Conservation (phyloP, 2,888 invertebrate genomes). For the Ornithoptera priamus region DNA sequence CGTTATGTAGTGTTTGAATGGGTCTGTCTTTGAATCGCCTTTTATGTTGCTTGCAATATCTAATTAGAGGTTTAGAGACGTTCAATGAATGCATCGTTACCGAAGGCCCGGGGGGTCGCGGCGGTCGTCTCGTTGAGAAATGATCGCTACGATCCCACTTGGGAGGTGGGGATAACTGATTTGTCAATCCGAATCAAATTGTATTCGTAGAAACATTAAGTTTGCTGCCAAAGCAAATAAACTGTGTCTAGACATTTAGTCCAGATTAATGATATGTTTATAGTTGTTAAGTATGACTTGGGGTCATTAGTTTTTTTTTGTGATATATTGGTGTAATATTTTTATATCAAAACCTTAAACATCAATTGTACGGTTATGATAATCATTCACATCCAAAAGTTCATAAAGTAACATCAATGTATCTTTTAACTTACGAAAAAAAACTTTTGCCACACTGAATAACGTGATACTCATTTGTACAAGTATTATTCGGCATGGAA, state of each 20-base stretch:
- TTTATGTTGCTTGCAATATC: conserved; percentile 54
- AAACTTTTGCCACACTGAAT: background rate
- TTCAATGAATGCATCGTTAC: conserved; percentile 64
- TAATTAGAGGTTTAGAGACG: conserved; percentile 59
- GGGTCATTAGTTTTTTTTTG: background rate
- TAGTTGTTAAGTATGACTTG: background rate
- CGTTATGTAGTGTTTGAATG: conserved; percentile 55
- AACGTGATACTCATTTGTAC: conserved; percentile 16
- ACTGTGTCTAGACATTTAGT: background rate
- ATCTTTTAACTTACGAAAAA: conserved; percentile 3
- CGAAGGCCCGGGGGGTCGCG: conserved; percentile 44
- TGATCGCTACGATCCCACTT: conserved; percentile 12
- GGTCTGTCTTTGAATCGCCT: conserved; percentile 55
- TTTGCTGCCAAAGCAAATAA: conserved; percentile 5
- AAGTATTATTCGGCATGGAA: conserved; percentile 22
- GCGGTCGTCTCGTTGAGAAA: conserved; percentile 37
- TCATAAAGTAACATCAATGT: background rate
- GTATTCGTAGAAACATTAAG: conserved; percentile 19
- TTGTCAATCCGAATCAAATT: conserved; percentile 10
- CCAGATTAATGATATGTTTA: background rate
- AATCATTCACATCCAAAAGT: no score
- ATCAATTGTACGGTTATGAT: background rate
- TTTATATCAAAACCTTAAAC: background rate
- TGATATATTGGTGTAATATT: background rate
- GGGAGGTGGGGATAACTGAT: conserved; percentile 16